These are phyloP conservation scores for Sphinx pinastri DNA, from an alignment of 2,888 invertebrate species.

Conservation along the genomic window DNA sequence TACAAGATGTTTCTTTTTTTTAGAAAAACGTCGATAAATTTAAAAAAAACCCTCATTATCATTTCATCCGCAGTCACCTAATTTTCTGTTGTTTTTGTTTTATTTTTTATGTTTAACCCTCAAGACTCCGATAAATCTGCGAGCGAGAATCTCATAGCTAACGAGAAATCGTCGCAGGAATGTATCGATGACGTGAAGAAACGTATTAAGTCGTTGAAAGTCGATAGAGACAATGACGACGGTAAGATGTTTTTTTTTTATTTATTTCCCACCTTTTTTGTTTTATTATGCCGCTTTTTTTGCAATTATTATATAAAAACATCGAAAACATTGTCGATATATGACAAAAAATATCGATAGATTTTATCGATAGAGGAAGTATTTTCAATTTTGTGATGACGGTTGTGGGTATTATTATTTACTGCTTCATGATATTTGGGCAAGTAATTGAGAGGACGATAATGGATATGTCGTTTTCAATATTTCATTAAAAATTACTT, in stretches of 20 bases:
- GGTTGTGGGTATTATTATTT: background rate
- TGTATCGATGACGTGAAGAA: slow-evolving; percentile 76
- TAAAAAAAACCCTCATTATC: background rate
- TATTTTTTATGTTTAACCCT: slow-evolving; percentile 41
- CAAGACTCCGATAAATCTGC: slow-evolving; percentile 57
- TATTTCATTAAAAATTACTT: too few species aligned
- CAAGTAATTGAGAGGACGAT: too few species aligned
- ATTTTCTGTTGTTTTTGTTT: slow-evolving; percentile 41
- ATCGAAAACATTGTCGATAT: background rate
- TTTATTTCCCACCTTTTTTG: slow-evolving; percentile 27
- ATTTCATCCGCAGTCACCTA: slow-evolving; percentile 29
- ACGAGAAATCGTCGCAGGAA: slow-evolving; percentile 68
- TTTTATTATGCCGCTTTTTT: slow-evolving; percentile 27
- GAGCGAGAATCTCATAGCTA: slow-evolving; percentile 59
- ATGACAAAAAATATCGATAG: background rate
- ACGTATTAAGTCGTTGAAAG: slow-evolving; percentile 77
- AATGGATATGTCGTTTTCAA: too few species aligned
- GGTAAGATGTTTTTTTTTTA: slow-evolving; percentile 60
- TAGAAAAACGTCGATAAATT: too few species aligned
- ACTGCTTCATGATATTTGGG: slow-evolving; percentile 25
- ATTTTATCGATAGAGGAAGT: background rate
- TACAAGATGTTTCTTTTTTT: too few species aligned
- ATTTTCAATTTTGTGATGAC: background rate
- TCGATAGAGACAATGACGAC: slow-evolving; percentile 77
- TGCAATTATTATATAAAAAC: background rate